A percentile compares a stretch with the other conserved stretches of the same genome.
Conservation (phyloP, 2,888 invertebrate species). For the Dryobotodes eremita region DNA sequence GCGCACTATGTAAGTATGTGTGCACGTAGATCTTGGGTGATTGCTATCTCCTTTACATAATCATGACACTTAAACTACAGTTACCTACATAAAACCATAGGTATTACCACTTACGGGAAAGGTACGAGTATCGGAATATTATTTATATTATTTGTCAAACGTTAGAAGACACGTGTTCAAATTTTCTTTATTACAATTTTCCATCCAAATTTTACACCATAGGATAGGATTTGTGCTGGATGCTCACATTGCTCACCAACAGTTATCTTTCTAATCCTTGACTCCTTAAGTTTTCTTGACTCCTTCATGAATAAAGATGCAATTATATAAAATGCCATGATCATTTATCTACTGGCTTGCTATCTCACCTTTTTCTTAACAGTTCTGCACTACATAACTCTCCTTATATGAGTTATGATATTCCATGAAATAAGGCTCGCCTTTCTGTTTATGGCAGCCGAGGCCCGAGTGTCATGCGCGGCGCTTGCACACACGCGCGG, state of each 20-base stretch:
- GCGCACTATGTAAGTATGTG: constrained; percentile 43
- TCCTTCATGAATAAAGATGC: constrained; percentile 33
- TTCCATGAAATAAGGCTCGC: constrained; percentile 41
- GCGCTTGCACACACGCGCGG: constrained; percentile 55
- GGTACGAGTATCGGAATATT: background rate
- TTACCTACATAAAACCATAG: constrained; percentile 28
- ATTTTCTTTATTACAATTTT: background rate
- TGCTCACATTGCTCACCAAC: background rate
- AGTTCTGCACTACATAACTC: constrained; percentile 36
- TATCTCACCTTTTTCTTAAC: constrained; percentile 25
- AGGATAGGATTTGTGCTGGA: background rate
- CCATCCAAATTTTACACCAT: background rate
- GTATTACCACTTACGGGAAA: background rate
- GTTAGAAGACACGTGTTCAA: background rate
- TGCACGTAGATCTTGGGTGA: constrained; percentile 45
- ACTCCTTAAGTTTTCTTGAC: constrained; percentile 9
- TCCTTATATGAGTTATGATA: constrained; percentile 41
- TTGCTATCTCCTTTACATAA: constrained; percentile 55
- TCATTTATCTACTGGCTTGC: constrained; percentile 12
- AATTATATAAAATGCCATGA: constrained; percentile 25
- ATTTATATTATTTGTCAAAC: background rate
- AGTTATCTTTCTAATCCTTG: background rate
- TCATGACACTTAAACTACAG: constrained; percentile 45
- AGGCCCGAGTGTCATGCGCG: constrained; percentile 47
- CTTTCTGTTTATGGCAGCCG: constrained; percentile 41